Base-by-base conservation (phyloP, 2,888 invertebrate genomes). In the Pheosia tremula region DNA sequence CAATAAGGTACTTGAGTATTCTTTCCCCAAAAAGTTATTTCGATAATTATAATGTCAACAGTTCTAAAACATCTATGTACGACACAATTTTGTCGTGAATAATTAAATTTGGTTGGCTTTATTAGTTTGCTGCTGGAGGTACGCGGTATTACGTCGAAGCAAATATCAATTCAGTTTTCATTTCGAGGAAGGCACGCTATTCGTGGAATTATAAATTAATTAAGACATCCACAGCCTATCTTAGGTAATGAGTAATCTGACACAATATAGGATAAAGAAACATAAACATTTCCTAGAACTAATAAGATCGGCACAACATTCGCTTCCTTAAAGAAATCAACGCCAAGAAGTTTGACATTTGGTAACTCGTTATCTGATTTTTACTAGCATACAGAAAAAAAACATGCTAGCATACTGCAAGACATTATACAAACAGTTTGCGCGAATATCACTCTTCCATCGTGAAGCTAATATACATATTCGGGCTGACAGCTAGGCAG, bases 81-180 rank as follows among this genome's bases (percentile, higher is more conserved):
- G 0, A n/a, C 9, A 47, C n/a, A 47, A 47, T 47, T 5, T 47
- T 47, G 11, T 47, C 47, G 9, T 47, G n/a, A 47, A n/a, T 45
- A 45, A 45, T 45, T 45, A 45, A 45, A 9, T 45, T 47, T n/a
- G 47, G 47, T n/a, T 47, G 47, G 47, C 47, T 47, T 47, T n/a
- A 47, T 11, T 47, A n/a, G 47, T 5, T 47, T 47, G n/a, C 47
- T n/a, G 47, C 47, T 47, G 47, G 5, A 47, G 47, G n/a, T 11
- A n/a, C n/a, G n/a, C 4, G 47, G n/a, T 47, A n/a, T 47, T n/a
- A 47, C 47, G 9, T 47, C n/a, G 47, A n/a, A 10, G 47, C 9
- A 11, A 11, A 47, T 47, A n/a, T 9, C n/a, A 47, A n/a, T 47
- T 47, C n/a, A n/a, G 11, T 47, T n/a, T 9, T n/a, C 11, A 47